A percentile compares a stretch with the other conserved stretches of the same genome.
These are phyloP conservation scores for Rhopalosiphum padi DNA, from an alignment of 1,140 invertebrate species.

Conservation along the genomic window DNA sequence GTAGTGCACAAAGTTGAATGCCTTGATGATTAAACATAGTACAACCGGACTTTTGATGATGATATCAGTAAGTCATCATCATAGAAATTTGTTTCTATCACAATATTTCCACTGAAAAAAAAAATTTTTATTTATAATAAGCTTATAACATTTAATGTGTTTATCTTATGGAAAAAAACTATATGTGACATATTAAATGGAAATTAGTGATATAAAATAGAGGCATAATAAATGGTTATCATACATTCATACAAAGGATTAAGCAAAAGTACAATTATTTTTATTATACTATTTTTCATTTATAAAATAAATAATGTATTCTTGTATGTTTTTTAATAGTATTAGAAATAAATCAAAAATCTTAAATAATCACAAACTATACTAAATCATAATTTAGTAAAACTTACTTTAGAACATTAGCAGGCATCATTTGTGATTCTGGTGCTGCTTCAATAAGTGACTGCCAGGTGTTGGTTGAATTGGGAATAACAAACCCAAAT, in stretches of 20 bases:
- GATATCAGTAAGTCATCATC: constrained; percentile 95
- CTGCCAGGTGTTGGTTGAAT: constrained; percentile 99
- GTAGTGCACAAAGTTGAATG: constrained; percentile 17
- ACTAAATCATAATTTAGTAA: neutral
- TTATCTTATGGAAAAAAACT: neutral
- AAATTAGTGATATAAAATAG: neutral
- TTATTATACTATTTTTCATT: too few relatives aligned
- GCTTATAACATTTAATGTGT: neutral
- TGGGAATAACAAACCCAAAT: constrained; percentile 98
- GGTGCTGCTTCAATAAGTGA: constrained; percentile 97
- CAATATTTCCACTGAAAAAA: constrained; percentile 92
- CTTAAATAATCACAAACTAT: neutral
- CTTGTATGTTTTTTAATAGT: too few relatives aligned
- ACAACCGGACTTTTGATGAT: constrained; percentile 93
- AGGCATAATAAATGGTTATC: neutral
- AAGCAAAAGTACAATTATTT: too few relatives aligned
- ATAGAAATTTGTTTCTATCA: constrained; percentile 98
- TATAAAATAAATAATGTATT: too few relatives aligned
- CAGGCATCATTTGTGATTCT: constrained; percentile 99
- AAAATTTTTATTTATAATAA: constrained; percentile 60
- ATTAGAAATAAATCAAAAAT: neutral
- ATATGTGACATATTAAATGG: neutral
- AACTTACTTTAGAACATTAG: constrained; percentile 89
- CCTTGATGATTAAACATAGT: constrained; percentile 80
- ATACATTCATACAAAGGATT: too few relatives aligned